Evolutionary conservation across 2,888 invertebrate genomes (phyloP).

Genomic region (Coelopa pilipes): DNA sequence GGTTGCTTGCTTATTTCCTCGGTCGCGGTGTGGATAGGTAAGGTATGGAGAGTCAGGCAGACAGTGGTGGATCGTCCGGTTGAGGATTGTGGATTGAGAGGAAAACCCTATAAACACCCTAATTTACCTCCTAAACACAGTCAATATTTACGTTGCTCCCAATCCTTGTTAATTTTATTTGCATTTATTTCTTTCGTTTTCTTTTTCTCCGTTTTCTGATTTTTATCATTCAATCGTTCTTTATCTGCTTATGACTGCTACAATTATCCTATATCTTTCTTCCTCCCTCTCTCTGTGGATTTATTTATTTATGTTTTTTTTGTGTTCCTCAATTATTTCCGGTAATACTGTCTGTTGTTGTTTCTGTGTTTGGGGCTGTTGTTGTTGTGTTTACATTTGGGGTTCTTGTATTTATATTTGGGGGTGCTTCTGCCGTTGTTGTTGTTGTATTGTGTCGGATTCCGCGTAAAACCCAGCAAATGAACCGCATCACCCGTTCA

Average conservation of each 20-base stretch:
- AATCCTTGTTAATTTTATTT: constrained; percentile 22
- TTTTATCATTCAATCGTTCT: constrained; percentile 1
- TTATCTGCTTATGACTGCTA: not conserved
- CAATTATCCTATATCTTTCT: constrained; percentile 3
- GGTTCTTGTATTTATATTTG: too few species aligned
- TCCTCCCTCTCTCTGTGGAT: not conserved
- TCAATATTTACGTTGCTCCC: constrained; percentile 7
- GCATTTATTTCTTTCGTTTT: constrained; percentile 5
- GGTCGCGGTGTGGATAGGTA: too few species aligned
- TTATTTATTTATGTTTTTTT: constrained; percentile 4
- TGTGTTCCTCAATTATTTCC: constrained; percentile 31
- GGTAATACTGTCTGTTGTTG: constrained; percentile 19
- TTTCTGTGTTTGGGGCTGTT: not conserved
- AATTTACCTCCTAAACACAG: constrained; percentile 6
- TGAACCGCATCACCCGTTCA: constrained; percentile 37
- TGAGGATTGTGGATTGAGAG: too few species aligned
- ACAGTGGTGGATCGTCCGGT: too few species aligned
- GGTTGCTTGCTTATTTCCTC: too few species aligned
- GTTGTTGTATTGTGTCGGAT: not conserved
- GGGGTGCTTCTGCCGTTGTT: not conserved
- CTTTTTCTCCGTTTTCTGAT: not conserved
- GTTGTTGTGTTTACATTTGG: constrained; percentile 1
- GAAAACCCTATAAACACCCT: not conserved
- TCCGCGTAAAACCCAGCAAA: constrained; percentile 34
- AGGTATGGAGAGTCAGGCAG: too few species aligned